Conservation (phyloP, 2,113 vertebrate species). For the Phoenicopterus ruber region DNA sequence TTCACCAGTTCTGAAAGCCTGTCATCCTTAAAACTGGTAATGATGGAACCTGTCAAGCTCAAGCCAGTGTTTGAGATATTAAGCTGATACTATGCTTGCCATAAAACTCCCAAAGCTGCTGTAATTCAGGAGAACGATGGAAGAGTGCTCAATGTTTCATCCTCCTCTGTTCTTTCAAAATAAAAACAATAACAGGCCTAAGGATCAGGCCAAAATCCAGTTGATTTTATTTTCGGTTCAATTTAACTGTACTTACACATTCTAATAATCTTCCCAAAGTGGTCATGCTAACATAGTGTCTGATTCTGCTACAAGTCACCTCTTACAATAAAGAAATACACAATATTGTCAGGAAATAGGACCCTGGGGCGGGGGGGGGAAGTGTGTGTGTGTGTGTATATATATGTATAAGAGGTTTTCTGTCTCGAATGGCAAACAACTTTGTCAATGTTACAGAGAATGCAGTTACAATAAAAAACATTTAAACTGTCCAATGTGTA, state of each 20-base stretch:
- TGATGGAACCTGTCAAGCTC: not conserved
- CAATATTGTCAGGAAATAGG: not conserved
- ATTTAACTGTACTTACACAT: not conserved
- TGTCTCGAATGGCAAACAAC: not conserved
- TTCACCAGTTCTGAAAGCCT: not conserved
- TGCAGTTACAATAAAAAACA: not conserved
- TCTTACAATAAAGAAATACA: not conserved
- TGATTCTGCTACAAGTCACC: not conserved
- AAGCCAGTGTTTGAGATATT: not conserved
- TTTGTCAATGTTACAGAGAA: not conserved
- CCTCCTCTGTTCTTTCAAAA: not conserved
- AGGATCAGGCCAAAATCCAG: not conserved
- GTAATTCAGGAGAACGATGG: not conserved
- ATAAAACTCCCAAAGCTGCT: not conserved
- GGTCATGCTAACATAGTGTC: not conserved
- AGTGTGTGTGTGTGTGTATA: no score
- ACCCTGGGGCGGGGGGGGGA: rapidly evolving
- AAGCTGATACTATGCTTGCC: not conserved
- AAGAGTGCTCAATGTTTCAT: not conserved
- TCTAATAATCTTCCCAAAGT: not conserved
- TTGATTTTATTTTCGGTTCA: not conserved
- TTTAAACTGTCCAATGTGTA: not conserved
- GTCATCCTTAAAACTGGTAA: not conserved
- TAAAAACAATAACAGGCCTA: not conserved
- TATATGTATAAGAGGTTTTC: not conserved